These are phyloP conservation scores for Myotis davidii DNA, from an alignment of 2,113 vertebrate species.

Conservation along the genomic window DNA sequence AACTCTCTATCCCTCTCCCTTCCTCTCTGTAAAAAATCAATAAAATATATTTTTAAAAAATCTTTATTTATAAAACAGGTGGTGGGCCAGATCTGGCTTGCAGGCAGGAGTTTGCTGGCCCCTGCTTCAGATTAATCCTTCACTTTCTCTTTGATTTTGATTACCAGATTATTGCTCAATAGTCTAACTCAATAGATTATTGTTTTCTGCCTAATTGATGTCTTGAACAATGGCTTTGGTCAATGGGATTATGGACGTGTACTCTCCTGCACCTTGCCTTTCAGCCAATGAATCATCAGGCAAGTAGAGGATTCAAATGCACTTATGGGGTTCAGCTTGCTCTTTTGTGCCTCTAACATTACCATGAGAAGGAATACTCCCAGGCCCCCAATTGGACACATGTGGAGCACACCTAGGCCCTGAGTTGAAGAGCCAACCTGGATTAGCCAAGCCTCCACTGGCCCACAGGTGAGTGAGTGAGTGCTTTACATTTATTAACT, in stretches of 20 bases:
- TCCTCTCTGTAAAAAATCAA: too few relatives aligned
- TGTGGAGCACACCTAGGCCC: neutral
- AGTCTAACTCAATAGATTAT: neutral
- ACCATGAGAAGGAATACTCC: neutral
- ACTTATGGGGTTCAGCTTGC: neutral
- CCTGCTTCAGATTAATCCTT: neutral
- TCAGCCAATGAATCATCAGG: neutral
- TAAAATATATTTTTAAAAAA: too few relatives aligned
- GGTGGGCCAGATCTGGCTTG: too few relatives aligned
- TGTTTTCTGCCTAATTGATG: neutral
- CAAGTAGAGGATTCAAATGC: neutral
- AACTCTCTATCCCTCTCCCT: too few relatives aligned
- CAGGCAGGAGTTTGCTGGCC: neutral
- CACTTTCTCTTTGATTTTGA: neutral
- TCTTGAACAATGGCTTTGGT: neutral
- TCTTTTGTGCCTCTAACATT: neutral
- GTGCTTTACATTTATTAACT: neutral
- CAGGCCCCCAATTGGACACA: neutral
- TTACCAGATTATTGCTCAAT: neutral
- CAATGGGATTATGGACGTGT: neutral
- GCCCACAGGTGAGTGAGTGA: neutral
- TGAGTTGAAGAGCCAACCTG: neutral
- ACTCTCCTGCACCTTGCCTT: neutral
- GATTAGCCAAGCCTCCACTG: neutral
- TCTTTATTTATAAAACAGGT: neutral